phyloP scores from a whole-genome alignment of 2,797 vertebrate species.

The Brachyrhaphis roseni region DNA sequence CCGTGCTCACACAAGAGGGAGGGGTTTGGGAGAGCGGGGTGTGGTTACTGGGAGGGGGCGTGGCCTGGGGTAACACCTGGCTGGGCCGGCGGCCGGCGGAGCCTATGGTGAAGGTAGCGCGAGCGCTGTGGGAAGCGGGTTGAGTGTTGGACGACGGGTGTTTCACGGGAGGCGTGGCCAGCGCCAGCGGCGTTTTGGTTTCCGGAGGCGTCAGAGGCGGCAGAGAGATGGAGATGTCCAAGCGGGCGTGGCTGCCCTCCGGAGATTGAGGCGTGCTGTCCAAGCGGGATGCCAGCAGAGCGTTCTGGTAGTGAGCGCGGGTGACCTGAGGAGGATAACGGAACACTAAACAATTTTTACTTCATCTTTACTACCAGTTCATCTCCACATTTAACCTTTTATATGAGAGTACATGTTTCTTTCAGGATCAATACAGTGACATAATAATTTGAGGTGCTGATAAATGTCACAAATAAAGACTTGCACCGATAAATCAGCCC shows the following conservation, averaged over 20 bases:
- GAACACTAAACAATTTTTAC: background rate
- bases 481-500: too few relatives aligned
- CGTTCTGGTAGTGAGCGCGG: constrained; percentile 93
- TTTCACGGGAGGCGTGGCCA: constrained; percentile 64
- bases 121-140: constrained; percentile 13
- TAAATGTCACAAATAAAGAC: background rate
- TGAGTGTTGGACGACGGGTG: constrained; percentile 41
- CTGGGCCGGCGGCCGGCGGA: constrained; percentile 51
- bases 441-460: background rate
- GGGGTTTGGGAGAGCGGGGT: constrained; percentile 35
- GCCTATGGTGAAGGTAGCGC: constrained; percentile 23
- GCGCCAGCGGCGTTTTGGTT: constrained; percentile 39
- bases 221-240: constrained; percentile 60
- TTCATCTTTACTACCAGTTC: background rate
- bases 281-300: constrained; percentile 88
- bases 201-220: constrained; percentile 55
- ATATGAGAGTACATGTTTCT: background rate
- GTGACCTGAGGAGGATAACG: constrained; percentile 81
- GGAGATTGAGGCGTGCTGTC: constrained; percentile 92
- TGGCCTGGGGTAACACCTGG: constrained; percentile 52
- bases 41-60: constrained; percentile 48
- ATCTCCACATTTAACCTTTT: background rate
- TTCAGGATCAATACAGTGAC: background rate
- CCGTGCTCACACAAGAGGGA: constrained; percentile 16
- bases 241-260: constrained; percentile 75